Conservation (phyloP, 2,113 vertebrate genomes). For the Columbina picui region DNA sequence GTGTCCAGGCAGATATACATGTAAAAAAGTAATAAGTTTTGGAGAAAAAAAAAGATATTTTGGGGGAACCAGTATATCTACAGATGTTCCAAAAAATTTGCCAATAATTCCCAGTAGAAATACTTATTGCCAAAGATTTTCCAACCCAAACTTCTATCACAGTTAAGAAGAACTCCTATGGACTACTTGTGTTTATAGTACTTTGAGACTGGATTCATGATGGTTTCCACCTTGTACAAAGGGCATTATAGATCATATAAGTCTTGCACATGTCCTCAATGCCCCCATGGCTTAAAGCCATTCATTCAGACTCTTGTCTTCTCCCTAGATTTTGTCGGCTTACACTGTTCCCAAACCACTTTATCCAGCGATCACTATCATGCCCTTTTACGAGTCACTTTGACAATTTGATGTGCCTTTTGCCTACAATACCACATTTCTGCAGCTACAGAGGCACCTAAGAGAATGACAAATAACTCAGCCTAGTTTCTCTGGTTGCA, state of each 20-base stretch:
- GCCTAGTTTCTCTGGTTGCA: not conserved
- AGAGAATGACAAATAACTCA: not conserved
- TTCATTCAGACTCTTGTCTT: not conserved
- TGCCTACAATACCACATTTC: not conserved
- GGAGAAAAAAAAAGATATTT: no score
- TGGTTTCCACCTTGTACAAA: not conserved
- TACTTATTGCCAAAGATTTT: not conserved
- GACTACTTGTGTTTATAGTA: not conserved
- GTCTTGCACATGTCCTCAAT: not conserved
- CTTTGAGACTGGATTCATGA: not conserved
- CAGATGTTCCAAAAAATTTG: not conserved
- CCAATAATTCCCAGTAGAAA: not conserved
- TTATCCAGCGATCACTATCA: not conserved
- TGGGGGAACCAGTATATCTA: not conserved
- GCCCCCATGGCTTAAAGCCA: not conserved
- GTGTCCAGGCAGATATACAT: no score
- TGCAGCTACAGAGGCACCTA: not conserved
- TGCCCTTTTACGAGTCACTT: not conserved
- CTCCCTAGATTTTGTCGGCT: not conserved
- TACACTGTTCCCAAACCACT: not conserved
- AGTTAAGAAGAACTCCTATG: not conserved
- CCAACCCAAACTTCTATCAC: not conserved
- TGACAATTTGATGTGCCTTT: not conserved
- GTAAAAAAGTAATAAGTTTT: no score
- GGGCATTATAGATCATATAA: not conserved